phyloP scores from a whole-genome alignment of 2,797 vertebrate genomes.

The Anguilla obscura region DNA sequence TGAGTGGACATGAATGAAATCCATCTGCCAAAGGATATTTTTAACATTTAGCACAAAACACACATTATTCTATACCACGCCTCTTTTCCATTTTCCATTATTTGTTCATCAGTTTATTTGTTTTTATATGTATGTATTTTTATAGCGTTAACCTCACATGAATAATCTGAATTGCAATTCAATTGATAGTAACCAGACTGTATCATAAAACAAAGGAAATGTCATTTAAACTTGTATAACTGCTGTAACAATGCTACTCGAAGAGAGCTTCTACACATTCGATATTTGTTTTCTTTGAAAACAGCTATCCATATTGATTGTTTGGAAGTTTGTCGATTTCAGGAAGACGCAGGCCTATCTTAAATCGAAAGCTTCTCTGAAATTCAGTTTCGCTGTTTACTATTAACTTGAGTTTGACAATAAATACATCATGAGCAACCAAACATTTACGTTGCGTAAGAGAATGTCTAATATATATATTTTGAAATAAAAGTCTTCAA shows the following conservation, averaged over 20 bases:
- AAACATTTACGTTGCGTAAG: constrained; percentile 74
- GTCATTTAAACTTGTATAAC: constrained; percentile 27
- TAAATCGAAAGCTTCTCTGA: constrained; percentile 24
- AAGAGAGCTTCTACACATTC: neutral
- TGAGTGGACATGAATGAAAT: constrained; percentile 47
- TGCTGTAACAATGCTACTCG: constrained; percentile 32
- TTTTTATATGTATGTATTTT: constrained; percentile 48
- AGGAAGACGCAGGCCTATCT: neutral
- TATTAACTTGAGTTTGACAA: constrained; percentile 56
- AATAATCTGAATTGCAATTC: constrained; percentile 12
- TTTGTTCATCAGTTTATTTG: constrained; percentile 58
- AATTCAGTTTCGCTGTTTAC: constrained; percentile 34
- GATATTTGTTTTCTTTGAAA: neutral
- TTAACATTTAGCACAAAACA: constrained; percentile 64
- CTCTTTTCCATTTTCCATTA: constrained; percentile 67
- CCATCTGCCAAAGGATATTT: constrained; percentile 62
- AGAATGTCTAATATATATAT: constrained; percentile 81
- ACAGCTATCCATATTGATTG: constrained; percentile 31
- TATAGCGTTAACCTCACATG: constrained; percentile 65
- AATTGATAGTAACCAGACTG: constrained; percentile 23
- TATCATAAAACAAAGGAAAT: constrained; percentile 28
- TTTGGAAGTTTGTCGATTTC: constrained; percentile 26
- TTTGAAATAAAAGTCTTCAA: constrained; percentile 83
- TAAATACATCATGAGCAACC: constrained; percentile 78
- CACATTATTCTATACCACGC: constrained; percentile 68